Evolutionary conservation across 2,113 vertebrate genomes (phyloP).

Genomic region (Eclectus roratus): DNA sequence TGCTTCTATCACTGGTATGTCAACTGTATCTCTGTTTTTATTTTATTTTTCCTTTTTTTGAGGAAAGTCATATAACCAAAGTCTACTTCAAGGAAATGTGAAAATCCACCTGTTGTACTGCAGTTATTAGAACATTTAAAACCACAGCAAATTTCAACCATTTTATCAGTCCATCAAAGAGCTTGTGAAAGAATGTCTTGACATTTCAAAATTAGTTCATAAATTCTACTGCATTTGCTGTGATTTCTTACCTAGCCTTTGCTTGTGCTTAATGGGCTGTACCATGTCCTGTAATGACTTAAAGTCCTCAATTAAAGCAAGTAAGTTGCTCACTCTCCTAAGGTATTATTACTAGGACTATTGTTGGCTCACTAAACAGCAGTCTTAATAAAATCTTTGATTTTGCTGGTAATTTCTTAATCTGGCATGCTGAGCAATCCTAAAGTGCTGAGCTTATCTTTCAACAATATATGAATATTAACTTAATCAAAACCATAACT

Average conservation of each 20-base stretch:
- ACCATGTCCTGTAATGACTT: neutral
- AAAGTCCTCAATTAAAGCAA: neutral
- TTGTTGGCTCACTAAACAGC: neutral
- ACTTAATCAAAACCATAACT: neutral
- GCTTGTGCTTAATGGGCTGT: neutral
- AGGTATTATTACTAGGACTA: neutral
- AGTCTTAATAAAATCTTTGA: neutral
- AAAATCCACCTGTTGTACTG: neutral
- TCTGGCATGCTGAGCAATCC: neutral
- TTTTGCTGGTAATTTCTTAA: neutral
- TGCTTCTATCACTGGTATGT: neutral
- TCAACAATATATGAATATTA: neutral
- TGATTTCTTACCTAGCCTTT: neutral
- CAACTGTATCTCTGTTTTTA: neutral
- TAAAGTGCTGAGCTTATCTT: neutral
- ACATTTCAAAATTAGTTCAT: neutral
- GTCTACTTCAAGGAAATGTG: neutral
- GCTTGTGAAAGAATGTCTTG: neutral
- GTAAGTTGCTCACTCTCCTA: neutral
- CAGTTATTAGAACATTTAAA: neutral
- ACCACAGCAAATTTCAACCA: slow-evolving; percentile 2
- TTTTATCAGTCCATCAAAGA: neutral
- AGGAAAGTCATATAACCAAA: neutral
- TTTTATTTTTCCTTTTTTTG: neutral
- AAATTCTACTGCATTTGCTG: neutral